A percentile compares a stretch with the other conserved stretches of the same genome.
Conservation (phyloP, 2,888 invertebrate species). For the Dynastes maya region DNA sequence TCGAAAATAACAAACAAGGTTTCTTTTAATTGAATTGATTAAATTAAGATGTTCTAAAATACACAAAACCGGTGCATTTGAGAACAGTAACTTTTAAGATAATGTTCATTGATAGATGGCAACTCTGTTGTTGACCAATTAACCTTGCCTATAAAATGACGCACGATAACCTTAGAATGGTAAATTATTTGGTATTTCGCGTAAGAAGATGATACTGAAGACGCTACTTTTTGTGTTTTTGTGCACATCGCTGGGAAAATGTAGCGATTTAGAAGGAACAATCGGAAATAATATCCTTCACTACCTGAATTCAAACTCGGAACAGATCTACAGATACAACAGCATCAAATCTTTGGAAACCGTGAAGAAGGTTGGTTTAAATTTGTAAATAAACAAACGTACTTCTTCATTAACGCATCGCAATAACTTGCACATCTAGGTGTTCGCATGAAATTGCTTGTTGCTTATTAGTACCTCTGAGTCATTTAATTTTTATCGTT, state of each 20-base stretch:
- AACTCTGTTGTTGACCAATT: not conserved
- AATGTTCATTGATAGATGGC: not conserved
- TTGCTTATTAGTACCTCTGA: too few species aligned
- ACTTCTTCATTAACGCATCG: conserved; percentile 9
- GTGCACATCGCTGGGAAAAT: conserved; percentile 16
- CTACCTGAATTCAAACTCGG: conserved; percentile 71
- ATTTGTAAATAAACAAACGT: conserved; percentile 48
- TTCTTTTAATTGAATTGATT: too few species aligned
- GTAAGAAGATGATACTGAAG: conserved; percentile 22
- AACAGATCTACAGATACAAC: conserved; percentile 70
- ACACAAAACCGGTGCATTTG: not conserved
- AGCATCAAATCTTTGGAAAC: conserved; percentile 70
- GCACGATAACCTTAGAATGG: conserved; percentile 4
- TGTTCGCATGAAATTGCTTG: not conserved
- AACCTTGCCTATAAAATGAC: conserved; percentile 37
- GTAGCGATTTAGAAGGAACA: conserved; percentile 6
- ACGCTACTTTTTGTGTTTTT: conserved; percentile 7
- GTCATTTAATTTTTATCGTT: too few species aligned
- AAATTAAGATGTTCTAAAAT: too few species aligned
- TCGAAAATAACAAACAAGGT: too few species aligned
- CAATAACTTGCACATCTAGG: conserved; percentile 1
- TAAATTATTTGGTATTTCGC: conserved; percentile 15
- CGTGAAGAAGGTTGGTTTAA: conserved; percentile 70
- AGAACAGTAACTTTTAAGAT: not conserved
- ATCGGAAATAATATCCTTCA: conserved; percentile 64